phyloP scores from a whole-genome alignment of 2,113 vertebrate species.

The Orthonyx spaldingii region DNA sequence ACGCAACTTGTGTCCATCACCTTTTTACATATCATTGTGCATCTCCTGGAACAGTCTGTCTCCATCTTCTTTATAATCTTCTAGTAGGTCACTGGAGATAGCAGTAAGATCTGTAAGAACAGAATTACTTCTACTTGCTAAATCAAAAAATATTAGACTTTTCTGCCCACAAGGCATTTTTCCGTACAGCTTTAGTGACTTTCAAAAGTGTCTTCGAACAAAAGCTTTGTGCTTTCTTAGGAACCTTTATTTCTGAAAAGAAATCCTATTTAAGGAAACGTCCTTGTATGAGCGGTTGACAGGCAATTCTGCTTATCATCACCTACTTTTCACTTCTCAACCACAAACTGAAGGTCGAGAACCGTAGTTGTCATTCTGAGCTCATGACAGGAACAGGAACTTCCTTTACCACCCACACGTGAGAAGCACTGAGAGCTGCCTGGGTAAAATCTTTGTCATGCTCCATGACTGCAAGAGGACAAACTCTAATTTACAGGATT shows the following conservation, averaged over 20 bases:
- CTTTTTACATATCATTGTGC: background rate
- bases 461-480: background rate
- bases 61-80: background rate
- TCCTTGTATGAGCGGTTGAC: background rate
- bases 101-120: background rate
- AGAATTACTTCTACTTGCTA: background rate
- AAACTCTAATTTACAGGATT: background rate
- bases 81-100: background rate
- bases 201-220: background rate
- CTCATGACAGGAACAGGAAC: background rate
- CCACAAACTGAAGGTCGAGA: background rate
- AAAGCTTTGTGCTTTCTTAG: background rate
- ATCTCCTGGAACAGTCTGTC: background rate
- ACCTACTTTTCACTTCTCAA: constrained; percentile 12
- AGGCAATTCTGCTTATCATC: background rate
- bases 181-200: background rate
- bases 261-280: constrained; percentile 4
- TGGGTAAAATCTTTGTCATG: background rate
- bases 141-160: background rate
- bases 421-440: background rate
- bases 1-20: background rate
- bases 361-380: background rate
- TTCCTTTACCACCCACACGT: background rate
- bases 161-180: background rate
- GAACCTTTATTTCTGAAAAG: background rate